phyloP scores from a whole-genome alignment of 2,113 vertebrate genomes.

The Bubo scandiacus region DNA sequence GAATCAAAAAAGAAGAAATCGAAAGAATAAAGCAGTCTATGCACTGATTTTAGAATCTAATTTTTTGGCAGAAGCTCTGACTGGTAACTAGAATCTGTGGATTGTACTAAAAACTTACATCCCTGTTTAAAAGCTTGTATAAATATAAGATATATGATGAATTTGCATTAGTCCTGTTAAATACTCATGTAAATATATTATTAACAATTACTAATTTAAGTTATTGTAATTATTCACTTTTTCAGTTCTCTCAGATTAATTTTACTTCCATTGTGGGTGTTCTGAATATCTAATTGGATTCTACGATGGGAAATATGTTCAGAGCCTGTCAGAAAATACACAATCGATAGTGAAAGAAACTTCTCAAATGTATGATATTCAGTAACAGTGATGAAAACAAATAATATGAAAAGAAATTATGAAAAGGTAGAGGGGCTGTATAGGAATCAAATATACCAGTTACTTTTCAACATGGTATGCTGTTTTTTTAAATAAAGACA shows the following conservation, averaged over 20 bases:
- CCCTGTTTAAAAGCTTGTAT: not conserved
- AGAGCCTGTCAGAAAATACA: not conserved
- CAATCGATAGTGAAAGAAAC: not conserved
- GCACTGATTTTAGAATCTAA: not conserved
- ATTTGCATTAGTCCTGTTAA: not conserved
- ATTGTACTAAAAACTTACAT: not conserved
- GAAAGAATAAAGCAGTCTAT: not conserved
- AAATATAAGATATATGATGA: not conserved
- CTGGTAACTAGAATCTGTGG: not conserved
- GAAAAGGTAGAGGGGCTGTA: not conserved
- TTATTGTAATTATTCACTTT: not conserved
- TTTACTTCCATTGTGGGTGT: not conserved
- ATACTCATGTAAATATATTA: not conserved
- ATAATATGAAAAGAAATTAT: not conserved
- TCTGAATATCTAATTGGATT: not conserved
- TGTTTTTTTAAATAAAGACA: not conserved
- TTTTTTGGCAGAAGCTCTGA: not conserved
- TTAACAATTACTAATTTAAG: not conserved
- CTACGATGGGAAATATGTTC: not conserved
- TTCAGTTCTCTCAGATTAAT: not conserved
- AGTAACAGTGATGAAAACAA: not conserved
- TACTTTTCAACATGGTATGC: not conserved
- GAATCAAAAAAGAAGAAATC: not conserved
- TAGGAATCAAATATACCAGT: not conserved
- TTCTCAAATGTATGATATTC: not conserved